Base-by-base conservation (phyloP, 92 coral and sea anemone genomes). In the Epizoanthus illoricatus region DNA sequence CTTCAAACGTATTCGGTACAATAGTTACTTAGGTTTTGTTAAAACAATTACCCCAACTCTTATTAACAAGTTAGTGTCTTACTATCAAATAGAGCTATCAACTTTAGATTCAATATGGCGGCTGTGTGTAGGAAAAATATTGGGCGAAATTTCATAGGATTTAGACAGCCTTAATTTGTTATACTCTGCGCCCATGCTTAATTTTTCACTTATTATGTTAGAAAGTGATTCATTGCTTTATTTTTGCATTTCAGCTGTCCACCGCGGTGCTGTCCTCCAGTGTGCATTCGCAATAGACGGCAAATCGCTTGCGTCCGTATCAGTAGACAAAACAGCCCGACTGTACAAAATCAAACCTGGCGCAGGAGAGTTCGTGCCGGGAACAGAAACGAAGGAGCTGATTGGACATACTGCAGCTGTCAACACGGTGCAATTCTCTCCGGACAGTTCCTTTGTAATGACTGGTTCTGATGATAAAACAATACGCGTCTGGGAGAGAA, bases 341-440 rank as follows among this genome's bases (percentile, higher is more conserved):
- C 81, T 90, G 3, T 86, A 87, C 85, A 88, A 88, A 75, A 93
- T 97, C 72, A 90, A 86, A 18, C 94, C 98, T 2, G 99, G 98
- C 9, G 82, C 94, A 5, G 99, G 99, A 0, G 98, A 94, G 74
- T 93, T 97, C 72, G 97, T 97, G 7, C 94, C 91, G 2, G 99
- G 99, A 4, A 79, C 75, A 0, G 97, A 97, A n/a, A 88, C 90
- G 15, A 84, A 76, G 68, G 68, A 63, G 36, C 86, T 97, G 43
- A 52, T 75, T 10, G 93, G 96, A 20, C 98, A 97, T 72, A 76
- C 86, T n/a, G 92, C 84, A 2, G 74, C 97, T 0, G 98, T 97
- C 39, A 94, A 94, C 80, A 90, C 86, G 49, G 86, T 97, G 4
- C 88, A 90, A 55, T 91, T 97, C 84, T 87, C 99, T 0, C 92